A percentile compares a stretch with the other conserved stretches of the same genome.
Conservation (phyloP, 2,888 invertebrate genomes). For the Lepidochitona cinerea region DNA sequence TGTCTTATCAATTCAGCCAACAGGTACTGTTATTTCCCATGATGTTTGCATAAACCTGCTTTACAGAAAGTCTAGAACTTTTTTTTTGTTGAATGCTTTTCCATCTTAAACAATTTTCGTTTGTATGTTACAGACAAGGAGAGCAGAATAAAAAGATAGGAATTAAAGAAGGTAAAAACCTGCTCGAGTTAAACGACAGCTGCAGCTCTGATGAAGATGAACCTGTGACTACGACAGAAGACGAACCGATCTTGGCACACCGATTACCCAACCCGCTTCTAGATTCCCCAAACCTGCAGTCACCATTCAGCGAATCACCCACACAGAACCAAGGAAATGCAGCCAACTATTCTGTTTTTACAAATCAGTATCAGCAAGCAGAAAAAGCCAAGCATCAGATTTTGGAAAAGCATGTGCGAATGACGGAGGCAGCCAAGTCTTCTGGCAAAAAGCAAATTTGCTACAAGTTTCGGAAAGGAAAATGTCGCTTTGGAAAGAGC, state of each 20-base stretch:
- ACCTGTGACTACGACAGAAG: neutral
- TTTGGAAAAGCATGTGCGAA: constrained; percentile 92
- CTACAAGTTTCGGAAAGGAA: constrained; percentile 92
- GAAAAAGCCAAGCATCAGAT: constrained; percentile 89
- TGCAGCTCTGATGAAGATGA: neutral
- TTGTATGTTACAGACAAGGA: constrained; percentile 15
- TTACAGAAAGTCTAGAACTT: too few species aligned
- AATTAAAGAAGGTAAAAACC: neutral
- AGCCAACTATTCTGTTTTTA: constrained; percentile 76
- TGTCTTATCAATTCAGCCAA: too few species aligned
- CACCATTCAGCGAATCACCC: too few species aligned
- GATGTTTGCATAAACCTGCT: too few species aligned
- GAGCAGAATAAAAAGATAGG: constrained; percentile 16
- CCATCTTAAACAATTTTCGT: too few species aligned
- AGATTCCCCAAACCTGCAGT: neutral
- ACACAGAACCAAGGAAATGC: neutral
- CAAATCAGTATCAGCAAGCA: constrained; percentile 88
- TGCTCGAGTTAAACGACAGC: neutral
- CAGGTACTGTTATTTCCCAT: too few species aligned
- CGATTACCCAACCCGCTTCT: constrained; percentile 40
- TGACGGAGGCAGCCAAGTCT: constrained; percentile 81
- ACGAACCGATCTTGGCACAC: neutral
- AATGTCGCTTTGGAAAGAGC: constrained; percentile 91
- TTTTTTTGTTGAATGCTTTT: too few species aligned
- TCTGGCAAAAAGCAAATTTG: constrained; percentile 86